Base-by-base conservation (phyloP, 2,888 invertebrate species). In the Chymomyza caudatula region DNA sequence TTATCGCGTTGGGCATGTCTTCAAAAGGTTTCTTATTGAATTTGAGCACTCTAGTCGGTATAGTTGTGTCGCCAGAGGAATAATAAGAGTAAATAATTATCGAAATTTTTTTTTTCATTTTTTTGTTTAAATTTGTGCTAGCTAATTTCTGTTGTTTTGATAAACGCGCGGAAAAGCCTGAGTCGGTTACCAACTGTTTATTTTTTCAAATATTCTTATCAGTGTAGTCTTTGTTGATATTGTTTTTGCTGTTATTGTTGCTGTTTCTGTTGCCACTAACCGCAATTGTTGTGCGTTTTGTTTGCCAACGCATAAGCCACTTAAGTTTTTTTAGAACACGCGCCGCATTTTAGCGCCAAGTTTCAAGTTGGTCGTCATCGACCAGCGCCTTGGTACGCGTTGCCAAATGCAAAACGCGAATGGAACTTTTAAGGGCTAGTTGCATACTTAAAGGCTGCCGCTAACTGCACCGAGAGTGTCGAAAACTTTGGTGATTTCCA, bases 261-360 rank as follows among this genome's bases (percentile, higher is more conserved):
- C 25, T 56, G 57, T 13, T 62, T 37, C 63, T 63, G 44, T 54
- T 73, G n/a, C n/a, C n/a, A n/a, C n/a, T n/a, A n/a, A n/a, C n/a
- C 66, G 65, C 44, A 44, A 61, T 57, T 65, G 57, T 15, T 63
- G 37, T 56, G 56, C 51, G 54, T 58, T 51, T 65, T 53, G 56
- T 65, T 71, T 73, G 79, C 85, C 86, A 85, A 74, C 79, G 79
- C 85, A 77, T 85, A 82, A 86, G 85, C 85, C 82, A 82, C 82
- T 82, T 82, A 82, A 82, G 87, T 82, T 85, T 82, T 85, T 85
- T 74, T 76, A 71, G 82, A 77, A 82, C 85, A 82, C 87, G 87
- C 86, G 83, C 75, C 83, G 65, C 83, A 85, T 86, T 86, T 82
- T 85, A 82, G 87, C 86, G 83, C 77, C 73, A 86, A 82, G 75